phyloP scores from a whole-genome alignment of 1,140 invertebrate species.

The Sinonovacula constricta region DNA sequence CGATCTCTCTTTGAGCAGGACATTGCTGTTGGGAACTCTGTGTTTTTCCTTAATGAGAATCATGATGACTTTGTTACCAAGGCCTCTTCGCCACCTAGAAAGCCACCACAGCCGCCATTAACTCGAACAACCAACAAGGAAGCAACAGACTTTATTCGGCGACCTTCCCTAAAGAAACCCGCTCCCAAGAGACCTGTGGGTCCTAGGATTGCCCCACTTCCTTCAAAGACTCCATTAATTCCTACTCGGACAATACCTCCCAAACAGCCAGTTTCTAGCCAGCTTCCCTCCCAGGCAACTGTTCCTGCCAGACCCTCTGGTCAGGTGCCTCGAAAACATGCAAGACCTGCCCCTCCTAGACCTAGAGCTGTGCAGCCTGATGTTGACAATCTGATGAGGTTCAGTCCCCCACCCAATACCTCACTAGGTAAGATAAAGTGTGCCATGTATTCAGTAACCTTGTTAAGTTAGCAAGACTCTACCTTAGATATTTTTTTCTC shows the following conservation, averaged over 20 bases:
- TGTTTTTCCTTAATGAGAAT: constrained; percentile 52
- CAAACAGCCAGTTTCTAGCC: constrained; percentile 26
- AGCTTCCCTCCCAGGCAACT: constrained; percentile 44
- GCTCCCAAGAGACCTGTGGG: constrained; percentile 45
- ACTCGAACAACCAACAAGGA: constrained; percentile 20
- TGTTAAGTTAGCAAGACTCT: constrained; percentile 3
- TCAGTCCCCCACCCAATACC: constrained; percentile 33
- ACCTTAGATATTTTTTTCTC: constrained; percentile 65
- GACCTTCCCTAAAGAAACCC: constrained; percentile 62
- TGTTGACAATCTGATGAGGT: constrained; percentile 34
- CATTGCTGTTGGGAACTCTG: constrained; percentile 51
- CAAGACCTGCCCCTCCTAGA: constrained; percentile 23
- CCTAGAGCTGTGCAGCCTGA: constrained; percentile 5
- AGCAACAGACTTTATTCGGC: constrained; percentile 44
- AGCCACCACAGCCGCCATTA: constrained; percentile 59
- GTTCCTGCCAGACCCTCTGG: constrained; percentile 27
- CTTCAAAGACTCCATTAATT: constrained; percentile 39
- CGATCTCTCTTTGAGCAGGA: constrained; percentile 17
- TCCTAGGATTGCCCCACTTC: constrained; percentile 44
- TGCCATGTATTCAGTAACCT: not conserved
- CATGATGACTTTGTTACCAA: not conserved
- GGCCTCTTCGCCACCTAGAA: constrained; percentile 31
- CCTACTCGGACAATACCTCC: constrained; percentile 62
- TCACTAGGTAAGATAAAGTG: constrained; percentile 31
- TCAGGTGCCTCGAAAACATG: not conserved